These are phyloP conservation scores for Barypeithes pellucidus DNA, from an alignment of 2,888 invertebrate species.

Conservation along the genomic window DNA sequence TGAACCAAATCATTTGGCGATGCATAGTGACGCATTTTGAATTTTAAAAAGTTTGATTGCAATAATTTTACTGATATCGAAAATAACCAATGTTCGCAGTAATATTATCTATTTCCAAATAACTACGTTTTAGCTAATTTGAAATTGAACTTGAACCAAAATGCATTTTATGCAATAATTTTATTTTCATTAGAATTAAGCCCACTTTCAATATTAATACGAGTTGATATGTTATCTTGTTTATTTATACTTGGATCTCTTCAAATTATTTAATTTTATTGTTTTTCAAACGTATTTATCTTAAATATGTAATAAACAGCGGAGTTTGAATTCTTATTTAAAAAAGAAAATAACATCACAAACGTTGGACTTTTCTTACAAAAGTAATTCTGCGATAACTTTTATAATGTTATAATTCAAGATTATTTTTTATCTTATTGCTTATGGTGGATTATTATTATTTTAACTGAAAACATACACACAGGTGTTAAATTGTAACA, in stretches of 20 bases:
- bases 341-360: not conserved
- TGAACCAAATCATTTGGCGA: not conserved
- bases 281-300: slow-evolving; percentile 10
- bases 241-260: not conserved
- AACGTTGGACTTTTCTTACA: not conserved
- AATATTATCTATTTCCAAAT: too few relatives aligned
- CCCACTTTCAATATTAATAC: too few relatives aligned
- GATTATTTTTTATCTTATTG: slow-evolving; percentile 10
- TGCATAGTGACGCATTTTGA: slow-evolving; percentile 4
- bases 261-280: not conserved
- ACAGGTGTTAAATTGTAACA: too few relatives aligned
- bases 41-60: not conserved
- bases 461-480: not conserved
- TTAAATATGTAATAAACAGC: not conserved
- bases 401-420: slow-evolving; percentile 10
- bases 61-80: too few relatives aligned
- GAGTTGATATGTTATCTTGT: not conserved
- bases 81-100: too few relatives aligned
- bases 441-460: not conserved
- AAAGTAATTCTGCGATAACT: not conserved
- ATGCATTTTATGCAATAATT: not conserved
- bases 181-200: not conserved
- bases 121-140: too few relatives aligned
- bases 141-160: not conserved
- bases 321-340: not conserved